A percentile compares a stretch with the other conserved stretches of the same genome.
These are phyloP conservation scores for Tricholauxania praeusta DNA, from an alignment of 2,888 invertebrate species.

Conservation along the genomic window DNA sequence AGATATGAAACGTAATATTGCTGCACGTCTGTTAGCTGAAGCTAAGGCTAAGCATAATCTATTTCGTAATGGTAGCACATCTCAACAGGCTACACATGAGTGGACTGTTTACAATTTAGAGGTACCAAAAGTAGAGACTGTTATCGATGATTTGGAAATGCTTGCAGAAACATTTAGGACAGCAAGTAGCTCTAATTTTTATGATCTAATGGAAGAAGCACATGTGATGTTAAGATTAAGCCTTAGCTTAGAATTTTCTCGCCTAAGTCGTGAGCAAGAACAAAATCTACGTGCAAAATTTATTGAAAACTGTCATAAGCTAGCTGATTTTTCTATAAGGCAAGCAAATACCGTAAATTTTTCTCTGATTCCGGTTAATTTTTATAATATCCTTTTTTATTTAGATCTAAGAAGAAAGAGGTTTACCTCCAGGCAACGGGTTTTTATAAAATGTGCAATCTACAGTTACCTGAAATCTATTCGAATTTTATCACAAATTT, in stretches of 20 bases:
- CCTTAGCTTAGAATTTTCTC: slow-evolving; percentile 59
- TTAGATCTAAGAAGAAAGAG: slow-evolving; percentile 64
- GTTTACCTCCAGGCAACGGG: slow-evolving; percentile 65
- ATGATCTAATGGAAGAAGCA: slow-evolving; percentile 79
- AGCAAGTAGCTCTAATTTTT: slow-evolving; percentile 76
- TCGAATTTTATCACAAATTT: slow-evolving; percentile 59
- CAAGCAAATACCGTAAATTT: slow-evolving; percentile 37
- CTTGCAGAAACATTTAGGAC: slow-evolving; percentile 75
- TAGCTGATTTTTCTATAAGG: slow-evolving; percentile 66
- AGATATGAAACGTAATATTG: slow-evolving; percentile 58
- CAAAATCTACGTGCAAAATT: slow-evolving; percentile 57
- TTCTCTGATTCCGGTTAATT: no score
- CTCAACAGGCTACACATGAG: slow-evolving; percentile 58
- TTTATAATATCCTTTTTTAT: background rate
- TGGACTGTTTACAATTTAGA: slow-evolving; percentile 83
- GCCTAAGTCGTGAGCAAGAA: slow-evolving; percentile 53
- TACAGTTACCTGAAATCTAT: slow-evolving; percentile 60
- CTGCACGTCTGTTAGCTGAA: slow-evolving; percentile 59
- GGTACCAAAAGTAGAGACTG: slow-evolving; percentile 73
- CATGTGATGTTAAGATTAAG: slow-evolving; percentile 74
- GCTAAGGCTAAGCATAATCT: slow-evolving; percentile 62
- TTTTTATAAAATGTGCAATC: slow-evolving; percentile 66
- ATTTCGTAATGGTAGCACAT: slow-evolving; percentile 50
- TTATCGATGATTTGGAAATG: slow-evolving; percentile 79
- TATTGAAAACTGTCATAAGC: slow-evolving; percentile 60